These are phyloP conservation scores for Myxocyprinus asiaticus DNA, from an alignment of 2,113 vertebrate species.

Conservation along the genomic window DNA sequence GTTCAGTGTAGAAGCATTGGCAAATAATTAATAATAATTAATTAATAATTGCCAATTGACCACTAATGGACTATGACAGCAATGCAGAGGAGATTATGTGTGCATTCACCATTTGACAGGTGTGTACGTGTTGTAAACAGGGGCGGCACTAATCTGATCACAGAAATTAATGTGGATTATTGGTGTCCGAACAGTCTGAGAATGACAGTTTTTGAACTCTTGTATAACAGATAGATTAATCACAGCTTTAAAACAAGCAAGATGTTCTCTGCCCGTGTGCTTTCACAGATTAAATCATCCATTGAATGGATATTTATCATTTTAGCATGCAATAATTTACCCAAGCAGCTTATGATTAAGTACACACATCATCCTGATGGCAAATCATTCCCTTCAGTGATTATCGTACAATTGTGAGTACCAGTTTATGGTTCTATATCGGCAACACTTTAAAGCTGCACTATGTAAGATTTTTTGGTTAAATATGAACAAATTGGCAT, in stretches of 20 bases:
- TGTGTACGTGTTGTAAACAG: not conserved
- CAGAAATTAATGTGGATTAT: constrained; percentile 26
- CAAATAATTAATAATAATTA: no score
- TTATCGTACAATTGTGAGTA: not conserved
- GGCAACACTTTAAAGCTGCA: no score
- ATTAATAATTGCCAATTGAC: no score
- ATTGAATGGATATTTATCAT: not conserved
- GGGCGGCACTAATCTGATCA: constrained; percentile 10
- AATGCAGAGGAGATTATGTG: no score
- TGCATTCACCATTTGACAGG: no score
- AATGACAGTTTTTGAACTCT: constrained; percentile 20
- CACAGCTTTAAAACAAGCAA: not conserved
- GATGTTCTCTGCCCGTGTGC: constrained; percentile 50
- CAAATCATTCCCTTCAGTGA: not conserved
- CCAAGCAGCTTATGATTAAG: no score
- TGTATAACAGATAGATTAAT: constrained; percentile 33
- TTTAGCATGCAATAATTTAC: no score
- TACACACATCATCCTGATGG: not conserved
- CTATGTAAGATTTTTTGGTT: no score
- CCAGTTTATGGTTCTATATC: not conserved
- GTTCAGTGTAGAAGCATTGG: no score
- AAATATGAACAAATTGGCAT: no score
- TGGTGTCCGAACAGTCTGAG: not conserved
- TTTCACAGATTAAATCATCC: constrained; percentile 32
- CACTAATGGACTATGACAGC: no score